These are phyloP conservation scores for Oryzias sinensis DNA, from an alignment of 2,797 vertebrate genomes.

Conservation along the genomic window DNA sequence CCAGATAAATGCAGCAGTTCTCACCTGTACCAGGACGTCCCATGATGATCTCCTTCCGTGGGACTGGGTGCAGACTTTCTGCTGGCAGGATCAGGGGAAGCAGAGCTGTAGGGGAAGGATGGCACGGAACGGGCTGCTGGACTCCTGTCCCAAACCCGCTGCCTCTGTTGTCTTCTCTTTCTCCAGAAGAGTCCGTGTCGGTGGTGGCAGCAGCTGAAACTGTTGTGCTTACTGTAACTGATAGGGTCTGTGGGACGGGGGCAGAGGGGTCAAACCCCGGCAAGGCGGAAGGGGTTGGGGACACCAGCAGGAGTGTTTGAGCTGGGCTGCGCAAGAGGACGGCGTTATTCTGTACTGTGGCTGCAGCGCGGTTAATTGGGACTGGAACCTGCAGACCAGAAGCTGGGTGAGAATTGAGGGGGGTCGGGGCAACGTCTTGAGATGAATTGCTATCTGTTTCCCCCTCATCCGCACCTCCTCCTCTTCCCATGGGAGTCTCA, in stretches of 20 bases:
- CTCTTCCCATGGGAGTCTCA: conserved; percentile 71
- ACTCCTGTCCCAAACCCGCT: conserved; percentile 75
- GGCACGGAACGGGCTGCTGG: conserved; percentile 90
- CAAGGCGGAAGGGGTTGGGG: conserved; percentile 72
- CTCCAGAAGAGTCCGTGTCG: conserved; percentile 51
- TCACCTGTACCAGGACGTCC: conserved; percentile 93
- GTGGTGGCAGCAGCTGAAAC: conserved; percentile 56
- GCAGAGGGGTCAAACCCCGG: conserved; percentile 52
- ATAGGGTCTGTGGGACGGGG: conserved; percentile 69
- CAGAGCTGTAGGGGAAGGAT: conserved; percentile 90
- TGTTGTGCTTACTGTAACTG: conserved; percentile 72
- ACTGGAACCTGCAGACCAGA: conserved; percentile 81
- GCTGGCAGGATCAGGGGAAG: conserved; percentile 89
- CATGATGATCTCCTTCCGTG: conserved; percentile 93
- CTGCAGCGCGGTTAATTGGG: conserved; percentile 80
- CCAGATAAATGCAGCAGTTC: conserved; percentile 27
- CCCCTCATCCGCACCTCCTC: conserved; percentile 48
- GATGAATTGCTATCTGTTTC: conserved; percentile 41
- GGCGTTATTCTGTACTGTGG: conserved; percentile 72
- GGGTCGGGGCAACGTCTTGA: conserved; percentile 56
- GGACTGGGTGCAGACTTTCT: conserved; percentile 86
- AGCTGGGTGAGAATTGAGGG: conserved; percentile 61
- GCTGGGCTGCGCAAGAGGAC: conserved; percentile 74
- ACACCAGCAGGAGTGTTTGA: conserved; percentile 80
- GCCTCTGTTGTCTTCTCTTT: conserved; percentile 57